Percentiles rank a stretch among this genome's conserved stretches.
These are phyloP conservation scores for Poecilia velifera DNA, from an alignment of 2,797 vertebrate species.

Conservation along the genomic window DNA sequence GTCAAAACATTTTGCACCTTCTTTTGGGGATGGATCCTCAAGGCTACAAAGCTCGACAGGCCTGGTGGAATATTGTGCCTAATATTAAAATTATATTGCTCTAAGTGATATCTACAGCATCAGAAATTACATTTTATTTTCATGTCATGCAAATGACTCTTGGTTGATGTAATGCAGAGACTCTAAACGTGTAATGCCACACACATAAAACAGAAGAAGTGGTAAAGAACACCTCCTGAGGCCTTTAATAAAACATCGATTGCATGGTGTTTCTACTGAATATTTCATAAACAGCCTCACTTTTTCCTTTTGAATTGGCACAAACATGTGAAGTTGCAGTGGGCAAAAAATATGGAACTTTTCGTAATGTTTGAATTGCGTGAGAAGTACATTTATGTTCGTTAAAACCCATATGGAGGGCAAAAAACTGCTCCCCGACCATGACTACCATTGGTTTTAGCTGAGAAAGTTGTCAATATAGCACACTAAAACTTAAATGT, in stretches of 20 bases:
- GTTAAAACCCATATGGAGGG: neutral
- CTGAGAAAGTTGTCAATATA: too few species aligned
- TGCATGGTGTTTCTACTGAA: slow-evolving; percentile 64
- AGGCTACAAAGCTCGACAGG: neutral
- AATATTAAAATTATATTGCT: neutral
- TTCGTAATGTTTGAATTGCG: neutral
- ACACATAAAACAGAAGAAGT: slow-evolving; percentile 21
- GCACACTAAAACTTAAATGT: too few species aligned
- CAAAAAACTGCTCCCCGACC: too few species aligned
- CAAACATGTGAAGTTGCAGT: slow-evolving; percentile 12
- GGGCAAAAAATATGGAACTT: neutral
- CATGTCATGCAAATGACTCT: neutral
- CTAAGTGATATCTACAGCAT: neutral
- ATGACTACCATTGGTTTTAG: too few species aligned
- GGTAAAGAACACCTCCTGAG: slow-evolving; percentile 32
- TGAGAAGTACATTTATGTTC: neutral
- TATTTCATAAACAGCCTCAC: slow-evolving; percentile 75
- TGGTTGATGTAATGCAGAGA: slow-evolving; percentile 4
- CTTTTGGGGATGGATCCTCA: neutral
- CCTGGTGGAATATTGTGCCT: neutral
- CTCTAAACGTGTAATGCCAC: slow-evolving; percentile 13
- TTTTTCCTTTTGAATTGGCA: slow-evolving; percentile 48
- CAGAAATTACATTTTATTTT: neutral
- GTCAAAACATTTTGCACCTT: neutral
- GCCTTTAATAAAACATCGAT: slow-evolving; percentile 68